These are phyloP conservation scores for Pteria penguin DNA, from an alignment of 2,888 invertebrate genomes.

Conservation along the genomic window DNA sequence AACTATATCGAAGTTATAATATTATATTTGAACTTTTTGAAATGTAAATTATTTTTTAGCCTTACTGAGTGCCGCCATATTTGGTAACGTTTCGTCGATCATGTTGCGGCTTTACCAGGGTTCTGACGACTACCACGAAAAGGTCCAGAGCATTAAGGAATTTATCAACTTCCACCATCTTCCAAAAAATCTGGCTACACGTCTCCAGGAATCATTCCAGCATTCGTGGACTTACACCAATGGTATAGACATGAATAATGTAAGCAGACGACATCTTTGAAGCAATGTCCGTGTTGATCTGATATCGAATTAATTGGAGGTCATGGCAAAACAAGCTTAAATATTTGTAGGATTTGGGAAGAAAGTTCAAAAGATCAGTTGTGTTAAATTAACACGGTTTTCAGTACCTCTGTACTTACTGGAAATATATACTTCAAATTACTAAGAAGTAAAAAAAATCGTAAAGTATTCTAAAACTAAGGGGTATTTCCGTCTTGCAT, in stretches of 20 bases:
- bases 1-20: too few relatives aligned
- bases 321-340: too few relatives aligned
- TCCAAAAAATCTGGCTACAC: slow-evolving; percentile 78
- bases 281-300: background rate
- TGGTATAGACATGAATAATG: slow-evolving; percentile 80
- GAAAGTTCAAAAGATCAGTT: too few relatives aligned
- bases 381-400: too few relatives aligned
- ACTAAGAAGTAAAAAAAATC: too few relatives aligned
- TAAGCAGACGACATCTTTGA: slow-evolving; percentile 62
- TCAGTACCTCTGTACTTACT: too few relatives aligned
- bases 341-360: too few relatives aligned
- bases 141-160: slow-evolving; percentile 79
- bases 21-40: too few relatives aligned
- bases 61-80: slow-evolving; percentile 80
- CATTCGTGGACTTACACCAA: slow-evolving; percentile 80
- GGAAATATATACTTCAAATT: too few relatives aligned
- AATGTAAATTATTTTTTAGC: slow-evolving; percentile 73
- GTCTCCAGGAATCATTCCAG: slow-evolving; percentile 80
- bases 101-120: slow-evolving; percentile 80
- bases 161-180: slow-evolving; percentile 80
- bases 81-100: slow-evolving; percentile 80
- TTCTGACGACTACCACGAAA: slow-evolving; percentile 80
- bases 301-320: too few relatives aligned
- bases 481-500: too few relatives aligned
- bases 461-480: too few relatives aligned